Conservation (phyloP, 2,797 vertebrate species). For the Artibeus lituratus region DNA sequence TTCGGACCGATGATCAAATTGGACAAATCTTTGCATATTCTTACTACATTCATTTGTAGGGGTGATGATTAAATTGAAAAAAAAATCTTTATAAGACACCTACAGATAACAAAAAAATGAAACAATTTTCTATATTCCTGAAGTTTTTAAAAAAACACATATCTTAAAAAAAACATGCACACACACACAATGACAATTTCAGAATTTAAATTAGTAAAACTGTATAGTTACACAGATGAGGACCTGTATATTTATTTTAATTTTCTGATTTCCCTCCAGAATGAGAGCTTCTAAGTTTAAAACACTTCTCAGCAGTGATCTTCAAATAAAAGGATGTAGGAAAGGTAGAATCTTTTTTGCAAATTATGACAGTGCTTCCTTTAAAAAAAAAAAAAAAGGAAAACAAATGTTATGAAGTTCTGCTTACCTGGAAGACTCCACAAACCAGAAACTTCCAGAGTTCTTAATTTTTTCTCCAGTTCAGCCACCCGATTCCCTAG, state of each 20-base stretch:
- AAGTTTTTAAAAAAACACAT: neutral
- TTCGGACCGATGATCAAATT: conserved; percentile 31
- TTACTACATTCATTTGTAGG: conserved; percentile 29
- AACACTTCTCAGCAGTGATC: neutral
- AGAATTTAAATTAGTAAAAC: conserved; percentile 13
- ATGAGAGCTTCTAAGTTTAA: conserved; percentile 25
- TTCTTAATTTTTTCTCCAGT: conserved; percentile 96
- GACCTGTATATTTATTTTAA: neutral
- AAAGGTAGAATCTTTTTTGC: neutral
- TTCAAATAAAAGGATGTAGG: conserved; percentile 9
- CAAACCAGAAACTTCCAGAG: conserved; percentile 95
- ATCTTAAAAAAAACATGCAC: neutral
- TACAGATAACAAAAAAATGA: conserved; percentile 3
- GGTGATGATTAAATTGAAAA: conserved; percentile 20
- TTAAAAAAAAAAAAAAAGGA: neutral
- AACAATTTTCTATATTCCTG: neutral
- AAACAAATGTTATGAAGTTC: conserved; percentile 28
- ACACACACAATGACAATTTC: neutral
- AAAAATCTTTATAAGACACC: conserved; percentile 27
- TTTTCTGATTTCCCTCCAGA: conserved; percentile 10
- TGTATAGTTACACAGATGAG: neutral
- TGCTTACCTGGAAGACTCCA: conserved; percentile 97
- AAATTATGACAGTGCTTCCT: neutral
- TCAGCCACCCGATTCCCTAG: conserved; percentile 95
- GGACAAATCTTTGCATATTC: conserved; percentile 29